These are phyloP conservation scores for Anhinga rufa DNA, from an alignment of 2,113 vertebrate species.

Conservation along the genomic window DNA sequence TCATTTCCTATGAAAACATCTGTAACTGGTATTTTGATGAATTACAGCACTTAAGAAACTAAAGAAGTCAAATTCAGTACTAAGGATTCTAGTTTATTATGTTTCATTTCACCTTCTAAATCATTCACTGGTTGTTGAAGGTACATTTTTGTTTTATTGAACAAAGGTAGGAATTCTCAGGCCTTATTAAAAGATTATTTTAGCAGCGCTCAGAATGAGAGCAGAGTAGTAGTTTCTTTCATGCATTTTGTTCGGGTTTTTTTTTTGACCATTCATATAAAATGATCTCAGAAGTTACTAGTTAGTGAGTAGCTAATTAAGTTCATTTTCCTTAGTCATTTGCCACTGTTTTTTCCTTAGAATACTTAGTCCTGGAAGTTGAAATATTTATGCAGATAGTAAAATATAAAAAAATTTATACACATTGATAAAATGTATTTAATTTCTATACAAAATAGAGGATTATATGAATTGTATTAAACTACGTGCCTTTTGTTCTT, in stretches of 20 bases:
- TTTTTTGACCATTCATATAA: not conserved
- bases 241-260: not conserved
- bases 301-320: not conserved
- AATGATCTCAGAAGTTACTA: not conserved
- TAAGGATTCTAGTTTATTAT: not conserved
- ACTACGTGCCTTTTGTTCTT: not conserved
- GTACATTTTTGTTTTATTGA: not conserved
- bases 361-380: not conserved
- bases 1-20: not conserved
- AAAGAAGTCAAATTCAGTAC: not conserved
- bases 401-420: not conserved
- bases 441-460: not conserved
- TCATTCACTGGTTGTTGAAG: not conserved
- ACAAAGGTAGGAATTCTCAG: not conserved
- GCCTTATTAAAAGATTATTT: not conserved
- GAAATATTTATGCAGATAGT: not conserved
- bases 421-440: not conserved
- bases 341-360: not conserved
- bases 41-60: not conserved
- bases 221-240: not conserved
- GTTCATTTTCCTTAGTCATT: not conserved
- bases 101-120: not conserved
- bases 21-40: not conserved
- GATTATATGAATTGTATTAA: not conserved
- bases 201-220: not conserved